Conservation (phyloP, 30 jellyfish, hydroid and myxozoan species). For the Rhopilema esculentum region DNA sequence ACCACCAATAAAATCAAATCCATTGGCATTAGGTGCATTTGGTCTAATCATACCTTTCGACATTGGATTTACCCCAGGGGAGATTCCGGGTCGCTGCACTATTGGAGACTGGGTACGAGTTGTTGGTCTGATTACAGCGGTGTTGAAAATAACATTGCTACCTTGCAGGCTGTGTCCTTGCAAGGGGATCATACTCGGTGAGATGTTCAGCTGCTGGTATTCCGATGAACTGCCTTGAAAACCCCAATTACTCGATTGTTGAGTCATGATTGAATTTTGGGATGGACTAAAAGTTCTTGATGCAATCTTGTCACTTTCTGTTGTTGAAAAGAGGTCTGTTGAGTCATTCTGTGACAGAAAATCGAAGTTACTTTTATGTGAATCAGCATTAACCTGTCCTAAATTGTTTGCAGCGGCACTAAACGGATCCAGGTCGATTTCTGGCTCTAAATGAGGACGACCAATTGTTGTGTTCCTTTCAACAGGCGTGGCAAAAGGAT, state of each 20-base stretch:
- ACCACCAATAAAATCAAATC: conserved; percentile 48
- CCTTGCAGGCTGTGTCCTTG: background rate
- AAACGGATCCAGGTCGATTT: background rate
- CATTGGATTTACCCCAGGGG: background rate
- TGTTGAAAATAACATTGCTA: background rate
- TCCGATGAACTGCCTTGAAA: too few species aligned
- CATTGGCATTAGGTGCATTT: conserved; percentile 1
- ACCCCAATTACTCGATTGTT: too few species aligned
- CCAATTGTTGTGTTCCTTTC: background rate
- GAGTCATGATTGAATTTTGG: too few species aligned
- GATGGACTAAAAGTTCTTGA: too few species aligned
- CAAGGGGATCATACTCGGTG: background rate
- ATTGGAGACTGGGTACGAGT: background rate
- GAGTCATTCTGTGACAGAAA: background rate
- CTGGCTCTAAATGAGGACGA: background rate
- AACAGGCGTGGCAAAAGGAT: background rate
- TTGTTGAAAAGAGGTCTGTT: too few species aligned
- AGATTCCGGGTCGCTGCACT: background rate
- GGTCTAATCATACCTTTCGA: background rate
- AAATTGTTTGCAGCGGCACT: background rate
- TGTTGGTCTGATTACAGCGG: too few species aligned
- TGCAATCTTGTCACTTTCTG: too few species aligned
- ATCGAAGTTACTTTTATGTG: background rate
- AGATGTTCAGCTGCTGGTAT: too few species aligned
- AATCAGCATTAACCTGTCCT: background rate